phyloP scores from a whole-genome alignment of 2,888 invertebrate species.

The Apotomis betuletana region DNA sequence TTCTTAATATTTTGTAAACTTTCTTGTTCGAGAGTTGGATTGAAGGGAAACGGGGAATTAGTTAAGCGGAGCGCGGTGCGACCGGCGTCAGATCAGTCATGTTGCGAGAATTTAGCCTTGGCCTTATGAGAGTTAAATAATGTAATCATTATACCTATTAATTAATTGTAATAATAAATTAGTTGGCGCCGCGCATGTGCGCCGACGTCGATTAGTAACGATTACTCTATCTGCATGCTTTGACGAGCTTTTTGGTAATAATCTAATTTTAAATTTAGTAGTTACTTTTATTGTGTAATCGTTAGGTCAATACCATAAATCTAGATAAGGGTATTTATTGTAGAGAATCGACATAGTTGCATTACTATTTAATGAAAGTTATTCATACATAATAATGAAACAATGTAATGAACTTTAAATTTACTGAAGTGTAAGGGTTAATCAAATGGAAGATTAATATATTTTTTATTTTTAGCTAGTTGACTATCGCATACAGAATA shows the following conservation, averaged over 20 bases:
- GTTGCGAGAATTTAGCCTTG: conserved; percentile 84
- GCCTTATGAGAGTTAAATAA: conserved; percentile 83
- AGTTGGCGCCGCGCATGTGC: conserved; percentile 68
- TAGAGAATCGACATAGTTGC: conserved; percentile 80
- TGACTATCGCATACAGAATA: conserved; percentile 76
- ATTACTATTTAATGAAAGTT: conserved; percentile 77
- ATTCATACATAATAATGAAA: conserved; percentile 80
- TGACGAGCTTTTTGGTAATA: conserved; percentile 84
- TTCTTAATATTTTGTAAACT: conserved; percentile 41
- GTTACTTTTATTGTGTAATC: conserved; percentile 82
- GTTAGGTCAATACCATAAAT: conserved; percentile 76
- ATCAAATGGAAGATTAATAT: conserved; percentile 80
- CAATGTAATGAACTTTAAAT: conserved; percentile 74
- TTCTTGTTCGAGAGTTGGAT: conserved; percentile 41
- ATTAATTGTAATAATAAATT: conserved; percentile 67
- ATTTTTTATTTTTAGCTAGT: conserved; percentile 84
- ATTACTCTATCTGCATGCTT: conserved; percentile 83
- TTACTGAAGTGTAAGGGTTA: conserved; percentile 75
- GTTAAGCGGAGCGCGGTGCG: conserved; percentile 65
- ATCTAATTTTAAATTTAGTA: conserved; percentile 82
- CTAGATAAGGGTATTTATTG: conserved; percentile 83
- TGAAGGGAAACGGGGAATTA: conserved; percentile 27
- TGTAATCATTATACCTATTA: conserved; percentile 75
- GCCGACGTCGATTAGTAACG: conserved; percentile 78
- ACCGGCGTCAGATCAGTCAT: conserved; percentile 74